These are phyloP conservation scores for Nebria ingens DNA, from an alignment of 1,140 invertebrate species.

Conservation along the genomic window DNA sequence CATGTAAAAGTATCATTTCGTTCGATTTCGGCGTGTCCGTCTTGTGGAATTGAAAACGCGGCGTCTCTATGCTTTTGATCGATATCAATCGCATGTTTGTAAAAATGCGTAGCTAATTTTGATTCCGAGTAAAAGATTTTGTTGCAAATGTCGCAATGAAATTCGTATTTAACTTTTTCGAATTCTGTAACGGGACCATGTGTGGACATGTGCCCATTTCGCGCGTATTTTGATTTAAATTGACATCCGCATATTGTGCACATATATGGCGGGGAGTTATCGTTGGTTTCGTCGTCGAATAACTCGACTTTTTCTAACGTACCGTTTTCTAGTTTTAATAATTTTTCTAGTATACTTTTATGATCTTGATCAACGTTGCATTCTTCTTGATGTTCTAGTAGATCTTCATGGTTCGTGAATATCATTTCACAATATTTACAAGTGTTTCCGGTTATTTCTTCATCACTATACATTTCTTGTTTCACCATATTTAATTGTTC, in stretches of 20 bases:
- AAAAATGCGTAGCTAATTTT: constrained; percentile 6
- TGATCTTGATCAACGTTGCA: not conserved
- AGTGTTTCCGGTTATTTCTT: not conserved
- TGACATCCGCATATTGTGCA: not conserved
- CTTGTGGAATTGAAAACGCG: not conserved
- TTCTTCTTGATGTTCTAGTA: not conserved
- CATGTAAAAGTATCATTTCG: not conserved
- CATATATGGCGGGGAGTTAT: not conserved
- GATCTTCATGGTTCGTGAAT: not conserved
- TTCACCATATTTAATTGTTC: not conserved
- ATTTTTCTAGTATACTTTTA: constrained; percentile 3
- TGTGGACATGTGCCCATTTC: not conserved
- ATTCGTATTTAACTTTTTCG: not conserved
- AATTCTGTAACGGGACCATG: not conserved
- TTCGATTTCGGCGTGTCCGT: not conserved
- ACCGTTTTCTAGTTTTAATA: not conserved
- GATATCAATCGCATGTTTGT: not conserved
- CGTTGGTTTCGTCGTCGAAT: not conserved
- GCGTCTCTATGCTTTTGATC: not conserved
- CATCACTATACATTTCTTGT: not conserved
- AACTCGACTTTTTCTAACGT: not conserved
- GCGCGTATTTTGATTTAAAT: not conserved
- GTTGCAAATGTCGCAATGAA: not conserved
- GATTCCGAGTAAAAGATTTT: not conserved
- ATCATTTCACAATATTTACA: not conserved